These are phyloP conservation scores for Lucinisca nassula DNA, from an alignment of 2,888 invertebrate species.

Conservation along the genomic window DNA sequence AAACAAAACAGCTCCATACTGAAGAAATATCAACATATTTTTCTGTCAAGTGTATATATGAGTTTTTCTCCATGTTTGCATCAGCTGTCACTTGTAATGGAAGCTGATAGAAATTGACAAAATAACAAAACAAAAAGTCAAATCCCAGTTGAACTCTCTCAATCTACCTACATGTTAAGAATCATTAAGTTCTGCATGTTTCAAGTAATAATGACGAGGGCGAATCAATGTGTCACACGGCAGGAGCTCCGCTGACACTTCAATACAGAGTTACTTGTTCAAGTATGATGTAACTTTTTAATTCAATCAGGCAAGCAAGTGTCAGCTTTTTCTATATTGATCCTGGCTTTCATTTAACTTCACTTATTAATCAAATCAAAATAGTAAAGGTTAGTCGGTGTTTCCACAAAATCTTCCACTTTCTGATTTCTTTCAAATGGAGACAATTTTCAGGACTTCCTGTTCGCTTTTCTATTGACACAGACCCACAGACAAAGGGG, in stretches of 20 bases:
- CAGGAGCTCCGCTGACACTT: background rate
- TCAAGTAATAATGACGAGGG: background rate
- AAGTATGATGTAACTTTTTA: constrained; percentile 19
- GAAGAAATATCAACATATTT: too few species aligned
- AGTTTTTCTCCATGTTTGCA: too few species aligned
- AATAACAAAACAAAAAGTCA: background rate
- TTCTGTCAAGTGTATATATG: too few species aligned
- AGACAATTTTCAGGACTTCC: too few species aligned
- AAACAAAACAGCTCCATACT: too few species aligned
- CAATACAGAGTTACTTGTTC: constrained; percentile 3
- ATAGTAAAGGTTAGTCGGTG: background rate
- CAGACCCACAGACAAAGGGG: too few species aligned
- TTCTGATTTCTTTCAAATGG: too few species aligned
- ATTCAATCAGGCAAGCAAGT: constrained; percentile 8
- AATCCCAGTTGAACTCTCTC: background rate
- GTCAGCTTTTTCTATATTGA: constrained; percentile 5
- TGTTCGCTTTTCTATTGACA: too few species aligned
- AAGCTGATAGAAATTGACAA: too few species aligned
- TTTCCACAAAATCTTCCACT: too few species aligned
- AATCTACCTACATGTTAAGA: background rate
- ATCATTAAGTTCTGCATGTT: constrained; percentile 6
- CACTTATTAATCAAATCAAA: background rate
- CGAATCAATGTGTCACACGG: constrained; percentile 8
- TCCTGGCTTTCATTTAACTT: background rate
- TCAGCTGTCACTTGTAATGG: too few species aligned